A percentile compares a stretch with the other conserved stretches of the same genome.
phyloP scores from a whole-genome alignment of 2,888 invertebrate species.

The Drosophila leonis region DNA sequence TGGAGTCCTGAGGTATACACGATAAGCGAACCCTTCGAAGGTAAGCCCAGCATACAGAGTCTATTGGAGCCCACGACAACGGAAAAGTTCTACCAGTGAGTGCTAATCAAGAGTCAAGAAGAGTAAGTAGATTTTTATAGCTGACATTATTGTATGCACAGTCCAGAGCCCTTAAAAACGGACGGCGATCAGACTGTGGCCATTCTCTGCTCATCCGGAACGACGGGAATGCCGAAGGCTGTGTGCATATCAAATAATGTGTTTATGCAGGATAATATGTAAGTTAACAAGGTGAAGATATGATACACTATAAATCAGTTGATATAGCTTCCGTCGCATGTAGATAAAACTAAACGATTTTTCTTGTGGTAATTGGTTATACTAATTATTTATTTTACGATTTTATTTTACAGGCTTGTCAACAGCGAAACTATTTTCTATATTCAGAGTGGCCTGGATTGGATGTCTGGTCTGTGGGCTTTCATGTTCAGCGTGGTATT shows the following conservation, averaged over 20 bases:
- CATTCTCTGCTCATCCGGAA: conserved; percentile 76
- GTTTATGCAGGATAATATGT: conserved; percentile 18
- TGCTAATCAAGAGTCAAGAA: neutral
- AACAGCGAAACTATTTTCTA: conserved; percentile 56
- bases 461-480: conserved; percentile 65
- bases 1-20: conserved; percentile 58
- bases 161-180: conserved; percentile 46
- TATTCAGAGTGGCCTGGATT: conserved; percentile 66
- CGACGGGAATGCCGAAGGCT: conserved; percentile 74
- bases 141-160: neutral
- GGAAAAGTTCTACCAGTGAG: conserved; percentile 59
- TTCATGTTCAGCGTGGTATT: conserved; percentile 47
- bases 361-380: too few species aligned
- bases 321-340: too few species aligned
- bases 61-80: conserved; percentile 43
- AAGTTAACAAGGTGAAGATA: too few species aligned
- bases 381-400: neutral
- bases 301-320: too few species aligned
- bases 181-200: conserved; percentile 64
- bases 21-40: conserved; percentile 50
- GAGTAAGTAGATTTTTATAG: too few species aligned
- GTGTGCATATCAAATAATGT: conserved; percentile 60
- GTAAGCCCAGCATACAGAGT: conserved; percentile 48
- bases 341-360: too few species aligned
- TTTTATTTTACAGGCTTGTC: conserved; percentile 34